Conservation (phyloP, 1,140 invertebrate species). For the Achroia grisella region DNA sequence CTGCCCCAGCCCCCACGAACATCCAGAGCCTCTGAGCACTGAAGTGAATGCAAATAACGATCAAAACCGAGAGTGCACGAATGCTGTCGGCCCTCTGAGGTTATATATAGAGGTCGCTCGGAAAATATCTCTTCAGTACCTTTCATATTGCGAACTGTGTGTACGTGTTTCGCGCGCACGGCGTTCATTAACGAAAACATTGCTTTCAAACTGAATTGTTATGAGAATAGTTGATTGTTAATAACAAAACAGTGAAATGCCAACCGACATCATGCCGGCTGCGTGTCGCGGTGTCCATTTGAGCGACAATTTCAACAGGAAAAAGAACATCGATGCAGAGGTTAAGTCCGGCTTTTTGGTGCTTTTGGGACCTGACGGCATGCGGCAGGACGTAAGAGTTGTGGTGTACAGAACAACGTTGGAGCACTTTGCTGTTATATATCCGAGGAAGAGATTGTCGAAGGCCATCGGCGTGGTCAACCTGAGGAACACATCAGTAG, state of each 20-base stretch:
- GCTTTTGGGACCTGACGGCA: conserved; percentile 74
- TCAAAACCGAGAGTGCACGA: conserved; percentile 24
- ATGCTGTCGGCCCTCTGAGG: conserved; percentile 15
- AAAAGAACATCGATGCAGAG: conserved; percentile 75
- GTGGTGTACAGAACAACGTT: conserved; percentile 79
- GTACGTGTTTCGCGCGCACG: conserved; percentile 4
- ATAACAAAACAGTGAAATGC: conserved; percentile 54
- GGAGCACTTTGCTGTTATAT: conserved; percentile 80
- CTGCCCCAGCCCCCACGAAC: conserved; percentile 10
- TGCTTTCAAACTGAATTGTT: conserved; percentile 18
- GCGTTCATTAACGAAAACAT: conserved; percentile 13
- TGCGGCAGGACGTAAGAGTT: conserved; percentile 76
- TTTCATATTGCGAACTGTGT: conserved; percentile 3
- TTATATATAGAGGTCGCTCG: conserved; percentile 28
- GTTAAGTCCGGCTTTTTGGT: conserved; percentile 78
- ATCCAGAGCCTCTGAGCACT: conserved; percentile 11
- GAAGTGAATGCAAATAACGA: conserved; percentile 35
- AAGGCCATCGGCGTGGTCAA: conserved; percentile 78
- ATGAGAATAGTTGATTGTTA: conserved; percentile 21
- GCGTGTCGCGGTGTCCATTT: conserved; percentile 41
- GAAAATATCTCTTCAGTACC: conserved; percentile 21
- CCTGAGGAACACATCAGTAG: conserved; percentile 75
- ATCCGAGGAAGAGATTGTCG: conserved; percentile 78
- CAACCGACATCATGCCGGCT: conserved; percentile 50
- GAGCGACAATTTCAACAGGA: conserved; percentile 44